Conservation (phyloP, 1,140 invertebrate species). For the Trissolcus basalis region DNA sequence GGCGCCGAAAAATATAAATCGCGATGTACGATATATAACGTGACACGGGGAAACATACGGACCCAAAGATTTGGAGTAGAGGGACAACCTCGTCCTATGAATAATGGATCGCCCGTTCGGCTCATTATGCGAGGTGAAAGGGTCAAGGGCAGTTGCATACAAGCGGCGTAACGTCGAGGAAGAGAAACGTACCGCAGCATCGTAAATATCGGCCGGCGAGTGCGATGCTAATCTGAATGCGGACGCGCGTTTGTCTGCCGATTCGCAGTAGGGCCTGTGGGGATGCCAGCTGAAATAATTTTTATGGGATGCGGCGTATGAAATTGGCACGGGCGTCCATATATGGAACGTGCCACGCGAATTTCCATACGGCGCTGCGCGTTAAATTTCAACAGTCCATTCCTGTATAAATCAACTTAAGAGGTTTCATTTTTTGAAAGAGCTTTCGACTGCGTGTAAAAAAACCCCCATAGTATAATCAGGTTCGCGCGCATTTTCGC, state of each 20-base stretch:
- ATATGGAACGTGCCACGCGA: conserved; percentile 17
- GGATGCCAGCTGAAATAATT: conserved; percentile 29
- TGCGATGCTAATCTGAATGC: conserved; percentile 72
- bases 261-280: conserved; percentile 30
- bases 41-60: conserved; percentile 58
- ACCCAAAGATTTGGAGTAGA: conserved; percentile 66
- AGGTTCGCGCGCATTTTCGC: no score
- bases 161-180: conserved; percentile 54
- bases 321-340: conserved; percentile 43
- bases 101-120: conserved; percentile 68
- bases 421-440: conserved; percentile 14
- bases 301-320: conserved; percentile 24
- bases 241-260: conserved; percentile 63
- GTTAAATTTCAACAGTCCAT: conserved; percentile 11
- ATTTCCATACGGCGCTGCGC: conserved; percentile 35
- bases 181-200: conserved; percentile 47
- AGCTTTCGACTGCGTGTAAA: background rate
- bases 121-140: conserved; percentile 71
- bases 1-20: conserved; percentile 62
- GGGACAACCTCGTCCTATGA: conserved; percentile 70
- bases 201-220: conserved; percentile 60
- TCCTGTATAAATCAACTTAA: conserved; percentile 19
- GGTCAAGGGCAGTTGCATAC: conserved; percentile 72
- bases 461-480: no score
- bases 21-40: conserved; percentile 61